Evolutionary conservation across 1,140 invertebrate species (phyloP).

Genomic region (Procambarus virginalis): DNA sequence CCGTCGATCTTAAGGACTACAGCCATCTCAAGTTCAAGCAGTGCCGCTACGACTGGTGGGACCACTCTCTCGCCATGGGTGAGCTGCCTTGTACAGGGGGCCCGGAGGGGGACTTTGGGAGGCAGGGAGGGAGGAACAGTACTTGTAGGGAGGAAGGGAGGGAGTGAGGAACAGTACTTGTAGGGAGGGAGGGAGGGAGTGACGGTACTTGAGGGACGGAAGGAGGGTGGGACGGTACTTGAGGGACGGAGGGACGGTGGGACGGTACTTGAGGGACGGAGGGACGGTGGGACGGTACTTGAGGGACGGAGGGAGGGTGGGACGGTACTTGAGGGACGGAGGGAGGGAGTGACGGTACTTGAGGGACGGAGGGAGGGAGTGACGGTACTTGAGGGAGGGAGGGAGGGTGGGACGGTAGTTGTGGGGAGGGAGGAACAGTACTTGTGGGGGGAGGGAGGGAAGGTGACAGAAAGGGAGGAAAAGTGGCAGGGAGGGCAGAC

Average conservation of each 20-base stretch:
- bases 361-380: neutral
- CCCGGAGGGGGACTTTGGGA: no score
- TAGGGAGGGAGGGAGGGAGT: neutral
- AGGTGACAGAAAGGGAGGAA: neutral
- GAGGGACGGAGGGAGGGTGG: neutral
- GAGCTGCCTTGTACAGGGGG: conserved; percentile 65
- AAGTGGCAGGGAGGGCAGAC: neutral
- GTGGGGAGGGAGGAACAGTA: no score
- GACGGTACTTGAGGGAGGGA: no score
- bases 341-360: neutral
- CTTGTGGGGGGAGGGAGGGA: neutral
- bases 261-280: neutral
- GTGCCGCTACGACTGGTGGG: conserved; percentile 94
- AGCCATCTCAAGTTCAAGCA: conserved; percentile 87
- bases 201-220: no score
- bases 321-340: no score
- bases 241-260: neutral
- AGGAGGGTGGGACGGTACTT: neutral
- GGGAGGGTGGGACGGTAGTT: no score
- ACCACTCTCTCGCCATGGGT: conserved; percentile 91
- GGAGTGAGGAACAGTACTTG: neutral
- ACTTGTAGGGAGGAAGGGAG: no score
- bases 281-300: neutral
- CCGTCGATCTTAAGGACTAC: conserved; percentile 84
- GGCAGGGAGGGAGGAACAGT: no score